A percentile compares a stretch with the other conserved stretches of the same genome.
These are phyloP conservation scores for Tachycineta bicolor DNA, from an alignment of 2,113 vertebrate species.

Conservation along the genomic window DNA sequence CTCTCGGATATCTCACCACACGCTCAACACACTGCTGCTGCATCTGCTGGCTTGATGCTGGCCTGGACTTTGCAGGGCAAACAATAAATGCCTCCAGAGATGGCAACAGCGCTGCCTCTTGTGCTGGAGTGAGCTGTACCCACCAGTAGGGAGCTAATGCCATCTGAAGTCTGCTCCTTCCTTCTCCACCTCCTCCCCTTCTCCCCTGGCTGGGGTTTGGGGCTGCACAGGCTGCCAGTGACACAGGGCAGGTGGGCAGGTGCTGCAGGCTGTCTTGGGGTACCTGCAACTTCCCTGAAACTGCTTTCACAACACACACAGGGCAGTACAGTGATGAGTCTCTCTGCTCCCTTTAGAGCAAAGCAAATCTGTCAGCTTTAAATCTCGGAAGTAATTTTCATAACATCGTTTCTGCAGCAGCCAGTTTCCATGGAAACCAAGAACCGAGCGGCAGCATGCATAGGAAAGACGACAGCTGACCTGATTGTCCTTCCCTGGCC, in stretches of 20 bases:
- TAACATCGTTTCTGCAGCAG: slow-evolving; percentile 18
- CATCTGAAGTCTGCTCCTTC: background rate
- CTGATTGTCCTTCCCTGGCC: background rate
- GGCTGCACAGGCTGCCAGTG: background rate
- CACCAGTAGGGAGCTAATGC: background rate
- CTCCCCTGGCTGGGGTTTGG: background rate
- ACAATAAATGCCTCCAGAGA: background rate
- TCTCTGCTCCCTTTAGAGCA: background rate
- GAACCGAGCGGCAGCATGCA: fast-evolving
- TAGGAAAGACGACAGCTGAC: background rate
- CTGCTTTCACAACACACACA: fast-evolving
- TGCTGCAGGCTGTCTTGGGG: background rate
- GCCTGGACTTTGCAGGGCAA: background rate
- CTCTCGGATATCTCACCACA: background rate
- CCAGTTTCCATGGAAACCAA: slow-evolving; percentile 32
- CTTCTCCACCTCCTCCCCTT: background rate
- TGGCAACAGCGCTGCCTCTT: fast-evolving
- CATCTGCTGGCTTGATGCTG: background rate
- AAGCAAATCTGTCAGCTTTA: background rate
- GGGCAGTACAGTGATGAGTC: background rate
- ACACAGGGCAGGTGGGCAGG: background rate
- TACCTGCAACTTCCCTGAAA: background rate
- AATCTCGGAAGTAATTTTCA: background rate
- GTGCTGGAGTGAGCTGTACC: background rate
- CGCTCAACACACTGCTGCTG: background rate